Conservation (phyloP, 2,113 vertebrate species). For the Nycticryphes semicollaris region DNA sequence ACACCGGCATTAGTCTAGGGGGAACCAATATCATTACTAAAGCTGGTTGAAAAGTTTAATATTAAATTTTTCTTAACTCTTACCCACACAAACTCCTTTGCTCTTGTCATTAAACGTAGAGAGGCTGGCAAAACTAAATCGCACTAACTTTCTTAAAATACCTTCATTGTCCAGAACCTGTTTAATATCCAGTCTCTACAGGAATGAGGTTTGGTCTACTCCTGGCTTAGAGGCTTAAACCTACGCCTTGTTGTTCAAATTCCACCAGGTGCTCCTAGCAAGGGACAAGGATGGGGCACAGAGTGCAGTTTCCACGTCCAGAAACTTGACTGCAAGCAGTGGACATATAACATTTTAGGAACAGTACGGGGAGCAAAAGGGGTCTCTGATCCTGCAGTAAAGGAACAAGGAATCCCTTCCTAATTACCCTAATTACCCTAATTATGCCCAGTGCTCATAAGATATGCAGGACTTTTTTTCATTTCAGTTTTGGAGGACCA, state of each 20-base stretch:
- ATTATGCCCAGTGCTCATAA: not conserved
- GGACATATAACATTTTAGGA: not conserved
- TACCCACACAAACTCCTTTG: not conserved
- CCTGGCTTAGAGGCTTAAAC: not conserved
- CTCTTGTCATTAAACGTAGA: not conserved
- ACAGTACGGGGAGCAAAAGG: not conserved
- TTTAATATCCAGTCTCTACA: not conserved
- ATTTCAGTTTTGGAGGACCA: not conserved
- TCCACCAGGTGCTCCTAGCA: not conserved
- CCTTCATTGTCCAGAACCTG: not conserved
- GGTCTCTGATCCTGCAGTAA: not conserved
- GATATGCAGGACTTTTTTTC: not conserved
- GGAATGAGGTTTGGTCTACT: not conserved
- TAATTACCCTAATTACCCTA: too few species aligned
- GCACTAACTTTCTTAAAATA: not conserved
- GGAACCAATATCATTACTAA: fast-evolving
- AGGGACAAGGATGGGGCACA: not conserved
- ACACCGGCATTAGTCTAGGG: too few species aligned
- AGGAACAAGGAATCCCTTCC: not conserved
- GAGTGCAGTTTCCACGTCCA: not conserved
- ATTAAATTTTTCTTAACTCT: not conserved
- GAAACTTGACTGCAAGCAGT: not conserved
- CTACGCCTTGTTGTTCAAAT: not conserved
- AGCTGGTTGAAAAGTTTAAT: not conserved
- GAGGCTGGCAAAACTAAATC: not conserved